These are phyloP conservation scores for Bombus pascuorum DNA, from an alignment of 1,140 invertebrate genomes.

Conservation along the genomic window DNA sequence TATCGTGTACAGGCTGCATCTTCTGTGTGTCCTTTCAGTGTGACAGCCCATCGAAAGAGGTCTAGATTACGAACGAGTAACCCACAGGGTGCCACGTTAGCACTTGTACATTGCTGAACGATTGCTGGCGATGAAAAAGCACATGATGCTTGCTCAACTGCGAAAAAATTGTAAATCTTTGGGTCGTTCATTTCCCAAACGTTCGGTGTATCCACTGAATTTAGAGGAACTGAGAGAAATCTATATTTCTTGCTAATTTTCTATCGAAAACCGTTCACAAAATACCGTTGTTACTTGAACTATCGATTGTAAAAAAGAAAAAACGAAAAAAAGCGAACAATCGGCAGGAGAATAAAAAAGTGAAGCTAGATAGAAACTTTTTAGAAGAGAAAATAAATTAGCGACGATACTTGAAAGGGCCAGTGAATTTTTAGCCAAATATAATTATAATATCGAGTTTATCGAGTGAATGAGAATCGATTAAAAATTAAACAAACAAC, in stretches of 20 bases:
- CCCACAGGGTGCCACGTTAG: slow-evolving; percentile 58
- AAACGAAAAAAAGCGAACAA: background rate
- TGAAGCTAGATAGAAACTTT: slow-evolving; percentile 26
- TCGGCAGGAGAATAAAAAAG: background rate
- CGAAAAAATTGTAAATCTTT: slow-evolving; percentile 41
- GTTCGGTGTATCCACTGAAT: slow-evolving; percentile 14
- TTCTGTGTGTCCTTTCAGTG: slow-evolving; percentile 51
- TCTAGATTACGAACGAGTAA: slow-evolving; percentile 45
- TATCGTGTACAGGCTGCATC: slow-evolving; percentile 31
- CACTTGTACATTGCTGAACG: slow-evolving; percentile 25
- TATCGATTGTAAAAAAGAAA: background rate
- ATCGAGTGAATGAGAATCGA: slow-evolving; percentile 10
- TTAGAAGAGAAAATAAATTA: slow-evolving; percentile 10
- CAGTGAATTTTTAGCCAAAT: slow-evolving; percentile 32
- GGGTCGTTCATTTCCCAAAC: slow-evolving; percentile 52
- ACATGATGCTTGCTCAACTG: slow-evolving; percentile 47
- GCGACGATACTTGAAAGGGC: slow-evolving; percentile 15
- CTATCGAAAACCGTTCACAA: slow-evolving; percentile 2
- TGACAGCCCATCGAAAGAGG: slow-evolving; percentile 24
- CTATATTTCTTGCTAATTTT: slow-evolving; percentile 39
- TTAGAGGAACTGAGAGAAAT: background rate
- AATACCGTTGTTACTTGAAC: background rate
- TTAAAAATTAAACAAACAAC: background rate
- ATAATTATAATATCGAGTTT: slow-evolving; percentile 23
- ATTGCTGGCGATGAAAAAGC: slow-evolving; percentile 24